Evolutionary conservation across 1,140 invertebrate genomes (phyloP).

Genomic region (Bursaphelenchus mucronatus): DNA sequence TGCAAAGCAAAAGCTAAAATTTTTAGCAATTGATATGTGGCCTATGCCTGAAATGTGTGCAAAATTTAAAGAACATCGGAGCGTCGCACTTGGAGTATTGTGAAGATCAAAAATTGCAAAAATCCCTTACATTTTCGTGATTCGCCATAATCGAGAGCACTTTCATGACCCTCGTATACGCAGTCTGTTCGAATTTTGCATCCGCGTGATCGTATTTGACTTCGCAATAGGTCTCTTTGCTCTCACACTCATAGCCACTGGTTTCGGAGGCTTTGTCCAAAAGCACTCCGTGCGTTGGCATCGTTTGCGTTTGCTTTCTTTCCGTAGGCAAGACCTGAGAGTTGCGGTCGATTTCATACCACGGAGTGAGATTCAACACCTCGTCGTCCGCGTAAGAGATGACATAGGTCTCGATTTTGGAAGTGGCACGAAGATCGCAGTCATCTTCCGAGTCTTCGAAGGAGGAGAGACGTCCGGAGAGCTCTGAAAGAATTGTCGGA

Average conservation of each 20-base stretch:
- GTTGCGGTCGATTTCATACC: conserved; percentile 15
- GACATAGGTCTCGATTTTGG: background rate
- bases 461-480: conserved; percentile 10
- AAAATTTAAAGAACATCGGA: too few relatives aligned
- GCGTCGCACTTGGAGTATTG: too few relatives aligned
- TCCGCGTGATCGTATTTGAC: background rate
- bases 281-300: conserved; percentile 16
- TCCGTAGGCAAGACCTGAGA: background rate
- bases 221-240: conserved; percentile 10
- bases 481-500: background rate
- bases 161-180: conserved; percentile 1
- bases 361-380: conserved; percentile 11
- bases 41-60: too few relatives aligned
- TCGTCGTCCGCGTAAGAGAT: conserved; percentile 8
- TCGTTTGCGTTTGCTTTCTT: conserved; percentile 15
- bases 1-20: too few relatives aligned
- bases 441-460: conserved; percentile 19
- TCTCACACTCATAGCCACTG: background rate
- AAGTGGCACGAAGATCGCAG: conserved; percentile 11
- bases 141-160: conserved; percentile 9
- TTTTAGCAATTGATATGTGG: too few relatives aligned
- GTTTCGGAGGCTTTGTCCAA: conserved; percentile 16
- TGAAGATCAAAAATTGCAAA: too few relatives aligned
- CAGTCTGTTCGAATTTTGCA: background rate
- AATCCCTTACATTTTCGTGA: conserved; percentile 10